A percentile compares a stretch with the other conserved stretches of the same genome.
phyloP scores from a whole-genome alignment of 2,797 vertebrate species.

The Chaetodon trifasciatus region DNA sequence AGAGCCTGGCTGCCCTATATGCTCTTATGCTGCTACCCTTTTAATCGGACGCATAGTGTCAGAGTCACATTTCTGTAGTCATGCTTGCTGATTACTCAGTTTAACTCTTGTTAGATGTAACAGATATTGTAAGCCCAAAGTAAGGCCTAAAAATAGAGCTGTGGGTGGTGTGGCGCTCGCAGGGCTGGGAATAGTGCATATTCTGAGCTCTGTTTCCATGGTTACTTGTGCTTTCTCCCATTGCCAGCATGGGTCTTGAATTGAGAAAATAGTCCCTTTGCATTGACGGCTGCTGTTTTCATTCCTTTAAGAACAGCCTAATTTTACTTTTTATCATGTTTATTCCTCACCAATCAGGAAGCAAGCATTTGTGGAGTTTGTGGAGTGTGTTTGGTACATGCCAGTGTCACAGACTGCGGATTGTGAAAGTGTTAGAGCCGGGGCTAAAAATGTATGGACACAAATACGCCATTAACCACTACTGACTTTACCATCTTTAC shows the following conservation, averaged over 20 bases:
- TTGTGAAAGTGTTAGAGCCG: conserved; percentile 37
- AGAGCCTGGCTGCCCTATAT: conserved; percentile 12
- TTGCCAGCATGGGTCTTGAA: conserved; percentile 46
- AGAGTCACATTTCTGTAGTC: conserved; percentile 74
- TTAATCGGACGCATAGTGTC: conserved; percentile 67
- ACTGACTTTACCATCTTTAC: conserved; percentile 44
- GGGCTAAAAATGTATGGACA: conserved; percentile 54
- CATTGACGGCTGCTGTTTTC: conserved; percentile 45
- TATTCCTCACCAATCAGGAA: conserved; percentile 28
- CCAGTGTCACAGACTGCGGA: conserved; percentile 48
- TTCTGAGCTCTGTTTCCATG: conserved; percentile 83
- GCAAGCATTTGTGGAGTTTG: conserved; percentile 22
- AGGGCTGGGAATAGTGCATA: conserved; percentile 74
- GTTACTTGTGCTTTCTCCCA: conserved; percentile 74
- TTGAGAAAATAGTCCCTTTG: conserved; percentile 57
- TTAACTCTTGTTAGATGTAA: conserved; percentile 82
- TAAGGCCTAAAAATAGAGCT: conserved; percentile 79
- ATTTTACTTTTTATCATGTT: conserved; percentile 41
- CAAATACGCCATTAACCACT: conserved; percentile 53
- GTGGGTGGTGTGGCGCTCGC: conserved; percentile 62
- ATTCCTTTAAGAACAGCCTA: conserved; percentile 26
- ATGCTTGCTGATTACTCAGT: conserved; percentile 72
- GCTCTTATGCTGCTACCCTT: conserved; percentile 54
- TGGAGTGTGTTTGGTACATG: conserved; percentile 34
- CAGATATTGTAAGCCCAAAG: conserved; percentile 72